phyloP scores from a whole-genome alignment of 2,113 vertebrate genomes.

The Pachycephala philippinensis region DNA sequence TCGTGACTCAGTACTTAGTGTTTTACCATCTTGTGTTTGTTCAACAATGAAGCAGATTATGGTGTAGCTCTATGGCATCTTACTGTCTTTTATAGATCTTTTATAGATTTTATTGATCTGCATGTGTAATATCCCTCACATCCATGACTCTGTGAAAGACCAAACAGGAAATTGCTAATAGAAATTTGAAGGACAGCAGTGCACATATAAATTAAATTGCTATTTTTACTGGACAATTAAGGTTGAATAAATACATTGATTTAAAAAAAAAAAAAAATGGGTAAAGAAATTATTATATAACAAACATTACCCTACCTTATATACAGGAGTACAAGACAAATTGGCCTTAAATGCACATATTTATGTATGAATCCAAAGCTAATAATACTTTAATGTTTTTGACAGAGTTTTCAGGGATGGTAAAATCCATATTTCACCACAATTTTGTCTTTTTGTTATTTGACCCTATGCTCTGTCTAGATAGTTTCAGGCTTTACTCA shows the following conservation, averaged over 20 bases:
- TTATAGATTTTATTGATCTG: background rate
- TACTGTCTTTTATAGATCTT: background rate
- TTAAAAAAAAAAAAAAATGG: no score
- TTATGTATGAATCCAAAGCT: background rate
- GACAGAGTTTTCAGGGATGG: background rate
- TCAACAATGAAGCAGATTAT: background rate
- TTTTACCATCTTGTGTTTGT: background rate
- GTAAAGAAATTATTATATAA: background rate
- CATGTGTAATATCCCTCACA: background rate
- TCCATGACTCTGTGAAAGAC: background rate
- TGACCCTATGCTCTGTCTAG: background rate
- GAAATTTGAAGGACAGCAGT: background rate
- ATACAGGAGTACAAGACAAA: background rate
- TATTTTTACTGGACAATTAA: background rate
- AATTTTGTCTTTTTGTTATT: background rate
- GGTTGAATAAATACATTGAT: background rate
- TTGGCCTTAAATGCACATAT: background rate
- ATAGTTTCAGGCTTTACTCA: background rate
- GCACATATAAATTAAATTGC: background rate
- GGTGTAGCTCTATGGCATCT: background rate
- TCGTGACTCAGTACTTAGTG: fast-evolving
- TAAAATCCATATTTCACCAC: background rate
- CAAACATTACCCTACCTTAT: background rate
- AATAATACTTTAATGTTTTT: background rate
- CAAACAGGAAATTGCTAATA: background rate